phyloP scores from a whole-genome alignment of 2,888 invertebrate genomes.

The Limnephilus auricula region DNA sequence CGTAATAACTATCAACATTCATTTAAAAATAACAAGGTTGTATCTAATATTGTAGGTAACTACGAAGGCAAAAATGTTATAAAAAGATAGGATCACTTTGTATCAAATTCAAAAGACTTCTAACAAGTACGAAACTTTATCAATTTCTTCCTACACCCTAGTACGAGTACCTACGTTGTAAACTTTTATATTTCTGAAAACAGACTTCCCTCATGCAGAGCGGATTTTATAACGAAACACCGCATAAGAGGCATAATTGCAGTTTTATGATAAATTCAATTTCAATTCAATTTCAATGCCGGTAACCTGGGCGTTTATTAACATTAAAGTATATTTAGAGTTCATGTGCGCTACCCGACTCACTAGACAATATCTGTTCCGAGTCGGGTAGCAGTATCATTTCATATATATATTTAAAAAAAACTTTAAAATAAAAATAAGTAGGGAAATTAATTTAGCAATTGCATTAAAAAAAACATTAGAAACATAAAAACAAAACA shows the following conservation, averaged over 20 bases:
- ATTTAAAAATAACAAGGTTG: background rate
- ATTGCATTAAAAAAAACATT: no score
- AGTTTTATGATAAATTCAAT: background rate
- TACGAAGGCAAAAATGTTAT: background rate
- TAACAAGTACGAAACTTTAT: slow-evolving; percentile 36
- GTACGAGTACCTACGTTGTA: background rate
- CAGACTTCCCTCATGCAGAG: background rate
- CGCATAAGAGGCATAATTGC: background rate
- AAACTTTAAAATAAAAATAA: no score
- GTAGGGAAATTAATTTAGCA: no score
- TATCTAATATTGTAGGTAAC: background rate
- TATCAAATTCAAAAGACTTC: background rate
- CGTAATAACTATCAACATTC: background rate
- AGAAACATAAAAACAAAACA: no score
- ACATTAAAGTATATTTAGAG: no score
- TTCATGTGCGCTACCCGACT: no score
- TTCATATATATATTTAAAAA: no score
- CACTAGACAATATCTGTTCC: no score
- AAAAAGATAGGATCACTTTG: background rate
- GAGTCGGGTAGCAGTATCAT: no score
- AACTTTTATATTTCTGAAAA: slow-evolving; percentile 35
- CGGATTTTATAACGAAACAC: background rate
- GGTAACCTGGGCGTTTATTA: no score
- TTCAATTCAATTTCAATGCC: no score
- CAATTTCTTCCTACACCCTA: slow-evolving; percentile 17